Percentiles rank a stretch among this genome's conserved stretches.
Evolutionary conservation across 2,888 invertebrate genomes (phyloP).

Genomic region (Balanococcus diminutus): DNA sequence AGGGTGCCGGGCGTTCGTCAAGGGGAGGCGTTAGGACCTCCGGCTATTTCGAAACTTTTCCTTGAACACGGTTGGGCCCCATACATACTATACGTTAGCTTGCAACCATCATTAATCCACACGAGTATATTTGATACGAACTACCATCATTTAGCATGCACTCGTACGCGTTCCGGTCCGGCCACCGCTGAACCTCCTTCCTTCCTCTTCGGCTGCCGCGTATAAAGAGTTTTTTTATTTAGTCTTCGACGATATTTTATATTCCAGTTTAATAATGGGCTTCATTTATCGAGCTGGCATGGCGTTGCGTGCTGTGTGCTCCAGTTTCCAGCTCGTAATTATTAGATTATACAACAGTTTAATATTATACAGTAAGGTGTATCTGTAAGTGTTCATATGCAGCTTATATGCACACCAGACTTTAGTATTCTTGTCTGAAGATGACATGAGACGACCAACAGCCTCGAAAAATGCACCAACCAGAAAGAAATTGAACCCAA

Average conservation of each 20-base stretch:
- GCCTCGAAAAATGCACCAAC: neutral
- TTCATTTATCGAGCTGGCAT: constrained; percentile 35
- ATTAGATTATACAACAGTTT: constrained; percentile 27
- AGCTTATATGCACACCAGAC: neutral
- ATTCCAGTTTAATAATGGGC: constrained; percentile 42
- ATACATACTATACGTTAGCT: neutral
- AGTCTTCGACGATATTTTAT: constrained; percentile 44
- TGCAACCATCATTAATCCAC: constrained; percentile 16
- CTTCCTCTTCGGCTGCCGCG: neutral
- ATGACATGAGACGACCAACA: neutral
- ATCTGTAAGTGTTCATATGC: neutral
- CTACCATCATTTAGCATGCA: neutral
- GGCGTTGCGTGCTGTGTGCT: constrained; percentile 36
- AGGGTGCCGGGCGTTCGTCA: constrained; percentile 19
- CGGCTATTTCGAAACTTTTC: constrained; percentile 31
- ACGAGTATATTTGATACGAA: no score
- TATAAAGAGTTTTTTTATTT: constrained; percentile 14
- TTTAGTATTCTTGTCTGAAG: neutral
- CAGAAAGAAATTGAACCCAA: neutral
- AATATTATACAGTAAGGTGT: neutral
- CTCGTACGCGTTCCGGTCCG: neutral
- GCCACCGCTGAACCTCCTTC: neutral
- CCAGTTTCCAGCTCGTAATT: constrained; percentile 1
- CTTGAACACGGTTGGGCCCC: constrained; percentile 19
- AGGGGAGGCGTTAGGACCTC: constrained; percentile 31